Percentiles rank a stretch among this genome's conserved stretches.
These are phyloP conservation scores for Hypanus sabinus DNA, from an alignment of 2,113 vertebrate genomes.

Conservation along the genomic window DNA sequence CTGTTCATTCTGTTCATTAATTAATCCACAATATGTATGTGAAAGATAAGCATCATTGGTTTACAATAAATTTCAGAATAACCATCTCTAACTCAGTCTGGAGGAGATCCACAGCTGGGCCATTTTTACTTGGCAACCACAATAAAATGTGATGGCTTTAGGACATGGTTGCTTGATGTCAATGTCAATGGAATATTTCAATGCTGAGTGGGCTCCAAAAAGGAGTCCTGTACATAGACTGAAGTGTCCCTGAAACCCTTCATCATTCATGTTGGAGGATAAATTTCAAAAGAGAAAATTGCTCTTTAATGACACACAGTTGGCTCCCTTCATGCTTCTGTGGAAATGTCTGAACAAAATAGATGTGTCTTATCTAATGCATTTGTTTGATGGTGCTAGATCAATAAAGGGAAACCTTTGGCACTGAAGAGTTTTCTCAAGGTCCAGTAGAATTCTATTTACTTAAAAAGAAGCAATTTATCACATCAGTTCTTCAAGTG, in stretches of 20 bases:
- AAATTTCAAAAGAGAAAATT: constrained; percentile 19
- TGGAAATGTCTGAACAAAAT: constrained; percentile 20
- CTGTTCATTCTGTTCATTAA: not conserved
- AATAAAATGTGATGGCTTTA: not conserved
- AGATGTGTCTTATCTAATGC: not conserved
- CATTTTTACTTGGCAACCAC: not conserved
- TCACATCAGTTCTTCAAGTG: not conserved
- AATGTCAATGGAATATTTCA: not conserved
- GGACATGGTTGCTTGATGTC: not conserved
- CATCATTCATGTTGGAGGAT: constrained; percentile 1
- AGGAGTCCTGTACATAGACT: not conserved
- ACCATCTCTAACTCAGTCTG: not conserved
- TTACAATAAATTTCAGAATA: not conserved
- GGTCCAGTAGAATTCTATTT: not conserved
- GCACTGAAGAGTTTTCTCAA: not conserved
- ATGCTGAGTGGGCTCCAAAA: not conserved
- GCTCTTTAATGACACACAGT: constrained; percentile 17
- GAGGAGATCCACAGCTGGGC: not conserved
- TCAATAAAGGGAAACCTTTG: not conserved
- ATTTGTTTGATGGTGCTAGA: not conserved
- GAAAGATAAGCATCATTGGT: not conserved
- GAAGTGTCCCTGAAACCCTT: not conserved
- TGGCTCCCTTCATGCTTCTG: constrained; percentile 9
- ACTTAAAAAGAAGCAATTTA: not conserved
- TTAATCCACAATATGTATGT: not conserved